phyloP scores from a whole-genome alignment of 2,888 invertebrate species.

The Galerucella nymphaeae region DNA sequence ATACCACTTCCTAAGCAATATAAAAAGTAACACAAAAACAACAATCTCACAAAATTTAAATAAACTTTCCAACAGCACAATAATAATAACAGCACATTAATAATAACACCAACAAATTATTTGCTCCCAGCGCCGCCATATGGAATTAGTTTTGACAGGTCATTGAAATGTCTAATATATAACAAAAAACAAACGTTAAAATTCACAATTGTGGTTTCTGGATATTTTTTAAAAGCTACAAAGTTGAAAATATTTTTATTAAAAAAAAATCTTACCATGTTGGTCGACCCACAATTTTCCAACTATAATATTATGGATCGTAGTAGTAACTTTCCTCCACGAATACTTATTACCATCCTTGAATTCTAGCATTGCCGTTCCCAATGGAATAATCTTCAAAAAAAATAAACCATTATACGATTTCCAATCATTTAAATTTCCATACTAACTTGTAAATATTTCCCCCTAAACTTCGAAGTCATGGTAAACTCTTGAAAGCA shows the following conservation, averaged over 20 bases:
- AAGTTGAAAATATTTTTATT: too few species aligned
- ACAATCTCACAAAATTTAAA: too few species aligned
- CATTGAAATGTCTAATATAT: too few species aligned
- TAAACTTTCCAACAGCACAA: too few species aligned
- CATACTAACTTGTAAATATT: conserved; percentile 82
- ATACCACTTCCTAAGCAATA: too few species aligned
- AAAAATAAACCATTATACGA: conserved; percentile 11
- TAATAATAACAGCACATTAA: too few species aligned
- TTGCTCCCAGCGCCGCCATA: too few species aligned
- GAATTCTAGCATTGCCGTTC: conserved; percentile 79
- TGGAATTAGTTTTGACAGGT: too few species aligned
- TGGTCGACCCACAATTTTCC: conserved; percentile 99
- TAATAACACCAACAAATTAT: too few species aligned
- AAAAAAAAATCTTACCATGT: conserved; percentile 71
- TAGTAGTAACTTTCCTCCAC: conserved; percentile 98
- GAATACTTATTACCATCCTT: conserved; percentile 86
- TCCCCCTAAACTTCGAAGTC: conserved; percentile 98
- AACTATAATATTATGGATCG: conserved; percentile 99
- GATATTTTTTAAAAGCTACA: neutral
- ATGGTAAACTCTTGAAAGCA: conserved; percentile 99
- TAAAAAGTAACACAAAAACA: too few species aligned
- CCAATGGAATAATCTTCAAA: conserved; percentile 80
- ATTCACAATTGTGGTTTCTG: too few species aligned
- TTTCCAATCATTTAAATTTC: conserved; percentile 25
- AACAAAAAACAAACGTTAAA: too few species aligned